Conservation (phyloP, 2,888 invertebrate species). For the Coremacera marginata region DNA sequence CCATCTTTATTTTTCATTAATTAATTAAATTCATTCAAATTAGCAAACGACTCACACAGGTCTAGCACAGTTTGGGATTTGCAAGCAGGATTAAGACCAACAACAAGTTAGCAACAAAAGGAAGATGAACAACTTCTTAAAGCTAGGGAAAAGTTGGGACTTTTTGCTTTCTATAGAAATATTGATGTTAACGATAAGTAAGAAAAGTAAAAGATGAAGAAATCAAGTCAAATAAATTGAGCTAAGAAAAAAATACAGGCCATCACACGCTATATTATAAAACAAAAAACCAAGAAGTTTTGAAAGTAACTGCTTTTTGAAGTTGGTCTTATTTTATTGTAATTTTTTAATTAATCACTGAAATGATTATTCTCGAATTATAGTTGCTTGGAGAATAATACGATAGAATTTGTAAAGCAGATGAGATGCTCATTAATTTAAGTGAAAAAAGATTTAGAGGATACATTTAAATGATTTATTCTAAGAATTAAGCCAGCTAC, state of each 20-base stretch:
- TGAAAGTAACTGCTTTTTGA: neutral
- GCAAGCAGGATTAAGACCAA: too few relatives aligned
- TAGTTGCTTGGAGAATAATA: too few relatives aligned
- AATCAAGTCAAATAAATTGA: neutral
- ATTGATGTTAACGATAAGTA: neutral
- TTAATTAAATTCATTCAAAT: slow-evolving; percentile 65
- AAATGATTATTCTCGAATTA: neutral
- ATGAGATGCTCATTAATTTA: too few relatives aligned
- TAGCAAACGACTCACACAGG: slow-evolving; percentile 48
- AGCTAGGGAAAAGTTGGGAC: neutral
- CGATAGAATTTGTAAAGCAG: too few relatives aligned
- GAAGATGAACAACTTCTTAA: neutral
- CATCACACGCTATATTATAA: neutral
- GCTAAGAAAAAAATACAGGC: neutral
- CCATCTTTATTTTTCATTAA: slow-evolving; percentile 59
- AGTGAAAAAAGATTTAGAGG: too few relatives aligned
- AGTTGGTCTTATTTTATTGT: neutral
- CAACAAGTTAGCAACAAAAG: too few relatives aligned
- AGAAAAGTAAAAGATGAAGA: neutral
- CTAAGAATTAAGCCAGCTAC: too few relatives aligned
- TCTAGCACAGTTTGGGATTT: neutral
- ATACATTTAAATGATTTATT: too few relatives aligned
- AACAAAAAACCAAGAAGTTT: neutral
- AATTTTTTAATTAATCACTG: neutral
- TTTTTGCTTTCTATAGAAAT: neutral